A percentile compares a stretch with the other conserved stretches of the same genome.
Evolutionary conservation across 1,140 invertebrate genomes (phyloP).

Genomic region (Augochlora pura): DNA sequence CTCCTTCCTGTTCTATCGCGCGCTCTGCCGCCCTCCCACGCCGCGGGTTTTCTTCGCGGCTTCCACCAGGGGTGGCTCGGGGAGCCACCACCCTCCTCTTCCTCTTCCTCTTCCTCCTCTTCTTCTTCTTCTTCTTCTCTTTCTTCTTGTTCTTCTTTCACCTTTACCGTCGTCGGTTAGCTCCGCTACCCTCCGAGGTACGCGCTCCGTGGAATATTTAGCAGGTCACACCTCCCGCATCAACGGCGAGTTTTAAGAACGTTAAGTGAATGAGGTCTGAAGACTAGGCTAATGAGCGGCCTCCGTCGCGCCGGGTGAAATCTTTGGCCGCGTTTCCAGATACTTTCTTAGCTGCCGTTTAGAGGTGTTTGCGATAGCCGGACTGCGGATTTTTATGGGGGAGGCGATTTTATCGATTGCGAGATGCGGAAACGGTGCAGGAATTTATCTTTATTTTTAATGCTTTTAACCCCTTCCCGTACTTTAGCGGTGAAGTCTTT

Average conservation of each 20-base stretch:
- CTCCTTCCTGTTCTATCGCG: constrained; percentile 63
- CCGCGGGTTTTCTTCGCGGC: constrained; percentile 23
- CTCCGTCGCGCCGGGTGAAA: not conserved
- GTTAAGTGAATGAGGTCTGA: constrained; percentile 9
- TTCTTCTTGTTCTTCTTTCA: constrained; percentile 31
- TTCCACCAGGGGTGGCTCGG: too few relatives aligned
- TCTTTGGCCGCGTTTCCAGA: not conserved
- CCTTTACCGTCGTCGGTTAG: constrained; percentile 22
- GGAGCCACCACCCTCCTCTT: too few relatives aligned
- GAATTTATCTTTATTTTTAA: too few relatives aligned
- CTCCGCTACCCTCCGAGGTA: constrained; percentile 24
- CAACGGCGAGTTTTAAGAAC: constrained; percentile 38
- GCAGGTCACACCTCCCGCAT: constrained; percentile 56
- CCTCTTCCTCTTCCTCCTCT: too few relatives aligned
- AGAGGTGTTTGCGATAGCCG: too few relatives aligned
- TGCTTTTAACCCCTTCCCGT: too few relatives aligned
- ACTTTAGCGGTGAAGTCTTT: too few relatives aligned
- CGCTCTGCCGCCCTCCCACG: constrained; percentile 39
- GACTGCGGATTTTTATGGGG: too few relatives aligned
- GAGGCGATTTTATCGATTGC: too few relatives aligned
- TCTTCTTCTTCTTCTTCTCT: constrained; percentile 2
- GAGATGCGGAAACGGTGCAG: too few relatives aligned
- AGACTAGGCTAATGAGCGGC: not conserved
- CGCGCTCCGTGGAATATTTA: constrained; percentile 67
- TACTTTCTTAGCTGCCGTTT: not conserved